Percentiles rank a stretch among this genome's conserved stretches.
Evolutionary conservation across 2,113 vertebrate genomes (phyloP).

Genomic region (Ictidomys tridecemlineatus): DNA sequence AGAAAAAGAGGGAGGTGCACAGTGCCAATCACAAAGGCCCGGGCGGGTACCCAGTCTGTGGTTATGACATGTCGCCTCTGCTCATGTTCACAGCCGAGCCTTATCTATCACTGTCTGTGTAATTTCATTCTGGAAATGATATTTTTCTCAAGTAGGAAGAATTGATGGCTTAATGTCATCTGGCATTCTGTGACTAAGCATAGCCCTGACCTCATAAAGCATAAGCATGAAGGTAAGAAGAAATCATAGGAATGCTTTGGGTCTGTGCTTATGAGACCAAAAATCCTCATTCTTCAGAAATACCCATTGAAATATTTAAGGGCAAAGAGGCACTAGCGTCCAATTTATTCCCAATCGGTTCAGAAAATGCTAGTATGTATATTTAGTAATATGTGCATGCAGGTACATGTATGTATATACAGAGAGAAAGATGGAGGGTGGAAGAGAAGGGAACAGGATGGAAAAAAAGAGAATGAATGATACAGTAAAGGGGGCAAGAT

Average conservation of each 20-base stretch:
- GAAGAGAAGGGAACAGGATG: background rate
- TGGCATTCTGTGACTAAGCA: constrained; percentile 67
- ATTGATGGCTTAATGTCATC: constrained; percentile 58
- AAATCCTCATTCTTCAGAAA: constrained; percentile 25
- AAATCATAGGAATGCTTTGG: background rate
- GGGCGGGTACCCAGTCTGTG: background rate
- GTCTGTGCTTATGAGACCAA: constrained; percentile 10
- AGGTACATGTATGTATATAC: background rate
- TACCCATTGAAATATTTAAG: background rate
- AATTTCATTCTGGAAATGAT: constrained; percentile 70
- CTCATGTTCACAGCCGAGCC: background rate
- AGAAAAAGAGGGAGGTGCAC: background rate
- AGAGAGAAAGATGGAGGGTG: background rate
- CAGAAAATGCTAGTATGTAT: background rate
- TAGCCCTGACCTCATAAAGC: constrained; percentile 31
- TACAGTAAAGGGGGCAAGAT: background rate
- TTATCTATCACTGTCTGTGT: constrained; percentile 65
- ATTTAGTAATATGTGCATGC: background rate
- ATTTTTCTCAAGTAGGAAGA: constrained; percentile 67
- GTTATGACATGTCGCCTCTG: background rate
- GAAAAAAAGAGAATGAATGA: background rate
- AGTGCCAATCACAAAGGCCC: background rate
- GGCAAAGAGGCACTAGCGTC: constrained; percentile 1
- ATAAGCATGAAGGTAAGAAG: background rate
- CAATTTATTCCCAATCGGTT: background rate